A percentile compares a stretch with the other conserved stretches of the same genome.
These are phyloP conservation scores for Lanius ludovicianus DNA, from an alignment of 2,113 vertebrate species.

Conservation along the genomic window DNA sequence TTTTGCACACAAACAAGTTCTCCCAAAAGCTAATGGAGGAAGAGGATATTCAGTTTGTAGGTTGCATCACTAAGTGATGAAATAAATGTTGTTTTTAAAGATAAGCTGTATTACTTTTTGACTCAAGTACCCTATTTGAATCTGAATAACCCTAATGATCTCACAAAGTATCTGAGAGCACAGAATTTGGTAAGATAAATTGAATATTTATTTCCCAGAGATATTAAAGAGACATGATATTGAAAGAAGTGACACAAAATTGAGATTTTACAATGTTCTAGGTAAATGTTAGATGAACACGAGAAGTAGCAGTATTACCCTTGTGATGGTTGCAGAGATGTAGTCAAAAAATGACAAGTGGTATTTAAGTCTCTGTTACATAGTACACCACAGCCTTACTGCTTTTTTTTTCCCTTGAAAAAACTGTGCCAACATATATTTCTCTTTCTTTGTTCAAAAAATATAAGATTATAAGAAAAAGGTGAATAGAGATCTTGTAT, in stretches of 20 bases:
- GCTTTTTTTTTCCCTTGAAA: neutral
- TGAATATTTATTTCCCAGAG: neutral
- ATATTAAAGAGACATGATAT: neutral
- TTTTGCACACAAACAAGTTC: neutral
- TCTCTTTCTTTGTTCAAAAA: neutral
- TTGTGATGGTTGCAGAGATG: neutral
- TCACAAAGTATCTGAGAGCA: neutral
- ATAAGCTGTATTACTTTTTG: neutral
- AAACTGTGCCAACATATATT: neutral
- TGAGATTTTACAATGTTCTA: neutral
- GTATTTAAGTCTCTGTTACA: neutral
- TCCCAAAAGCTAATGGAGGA: neutral
- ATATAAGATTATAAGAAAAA: neutral
- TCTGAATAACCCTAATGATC: neutral
- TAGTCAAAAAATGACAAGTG: neutral
- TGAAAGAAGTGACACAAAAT: neutral
- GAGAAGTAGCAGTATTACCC: neutral
- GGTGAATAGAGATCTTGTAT: neutral
- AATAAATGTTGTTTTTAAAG: neutral
- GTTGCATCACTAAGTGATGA: neutral
- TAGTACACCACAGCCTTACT: neutral
- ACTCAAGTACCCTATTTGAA: neutral
- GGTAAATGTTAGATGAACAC: neutral
- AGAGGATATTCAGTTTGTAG: neutral
- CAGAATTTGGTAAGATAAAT: neutral